Evolutionary conservation across 2,797 vertebrate species (phyloP), one percentile per base, ranked within the genome.

Genomic region (Toxotes lorentzi): DNA sequence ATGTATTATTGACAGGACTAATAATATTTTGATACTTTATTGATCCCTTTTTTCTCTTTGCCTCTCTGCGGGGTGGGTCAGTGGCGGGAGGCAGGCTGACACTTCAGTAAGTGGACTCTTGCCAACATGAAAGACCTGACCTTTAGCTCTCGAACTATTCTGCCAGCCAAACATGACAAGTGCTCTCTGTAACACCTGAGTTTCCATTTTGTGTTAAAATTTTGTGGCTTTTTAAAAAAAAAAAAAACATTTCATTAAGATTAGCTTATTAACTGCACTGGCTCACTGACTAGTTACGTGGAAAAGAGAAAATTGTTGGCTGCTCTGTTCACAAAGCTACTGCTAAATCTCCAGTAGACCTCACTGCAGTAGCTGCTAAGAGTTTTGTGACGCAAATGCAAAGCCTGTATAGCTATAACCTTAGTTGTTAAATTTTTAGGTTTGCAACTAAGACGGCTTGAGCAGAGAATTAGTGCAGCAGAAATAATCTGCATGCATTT

Each of bases 1-100:
- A 85, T 76, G 57, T 54, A 65, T 88, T 86, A 88, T 75, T 79
- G 70, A 88, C 1, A 38, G 34, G 56, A 9, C 19, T 6, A 60
- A 3, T 38, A 77, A 66, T 60, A 66, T 80, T 78, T 78, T 43
- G 61, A 79, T 30, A 54, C 10, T 19, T 70, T 53, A 82, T 62
- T 76, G 64, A 84, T 81, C 47, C 14, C 14, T 68, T 48, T 60
- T 40, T 43, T 64, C 23, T 69, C 63, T 76, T 60, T 66, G 65
- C 21, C 24, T 56, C 41, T 12, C 30, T 35, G 40, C 34, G 73
- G 41, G 63, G 61, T 9, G 35, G 34, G 45, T 53, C 45, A 61
- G 70, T 21, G 57, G 76, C 40, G 60, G 64, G 72, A 58, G 63
- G 45, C 0, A 51, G 72, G 38, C 48, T 60, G 45, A 76, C 0